Conservation (phyloP, 2,797 vertebrate genomes). For the Thamnophis elegans region DNA sequence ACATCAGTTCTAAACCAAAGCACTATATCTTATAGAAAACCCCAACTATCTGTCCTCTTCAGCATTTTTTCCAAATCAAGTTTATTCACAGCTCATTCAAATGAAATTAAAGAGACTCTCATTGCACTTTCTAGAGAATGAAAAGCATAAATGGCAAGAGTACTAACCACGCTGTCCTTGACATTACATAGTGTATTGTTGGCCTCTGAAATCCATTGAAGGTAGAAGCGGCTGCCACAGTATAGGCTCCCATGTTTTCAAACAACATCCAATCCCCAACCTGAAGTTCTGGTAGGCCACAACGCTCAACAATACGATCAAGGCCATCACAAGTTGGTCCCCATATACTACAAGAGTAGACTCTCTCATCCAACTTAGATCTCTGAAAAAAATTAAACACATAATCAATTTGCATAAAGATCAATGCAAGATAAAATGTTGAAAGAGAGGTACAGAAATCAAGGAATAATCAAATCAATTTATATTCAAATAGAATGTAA, state of each 20-base stretch:
- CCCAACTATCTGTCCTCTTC: not conserved
- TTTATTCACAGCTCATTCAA: not conserved
- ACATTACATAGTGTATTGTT: constrained; percentile 89
- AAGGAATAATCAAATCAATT: not conserved
- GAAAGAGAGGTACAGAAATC: not conserved
- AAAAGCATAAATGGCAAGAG: not conserved
- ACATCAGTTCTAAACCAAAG: not conserved
- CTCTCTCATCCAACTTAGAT: constrained; percentile 88
- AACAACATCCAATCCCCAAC: constrained; percentile 96
- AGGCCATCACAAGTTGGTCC: constrained; percentile 95
- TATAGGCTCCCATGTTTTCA: constrained; percentile 98
- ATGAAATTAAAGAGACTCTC: not conserved
- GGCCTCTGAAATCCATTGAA: constrained; percentile 97
- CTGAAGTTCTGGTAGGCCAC: constrained; percentile 86
- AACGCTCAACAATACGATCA: constrained; percentile 92
- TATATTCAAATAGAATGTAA: not conserved
- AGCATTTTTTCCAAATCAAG: not conserved
- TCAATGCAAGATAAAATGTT: not conserved
- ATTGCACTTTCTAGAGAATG: not conserved
- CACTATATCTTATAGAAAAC: not conserved
- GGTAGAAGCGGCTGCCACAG: constrained; percentile 89
- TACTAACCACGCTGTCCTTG: constrained; percentile 87
- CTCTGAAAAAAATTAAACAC: constrained; percentile 70
- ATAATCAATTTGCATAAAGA: not conserved
- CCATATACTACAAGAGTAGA: constrained; percentile 94